Percentiles rank a stretch among this genome's conserved stretches.
Conservation (phyloP, 1,140 invertebrate genomes). For the Belonocnema kinseyi region DNA sequence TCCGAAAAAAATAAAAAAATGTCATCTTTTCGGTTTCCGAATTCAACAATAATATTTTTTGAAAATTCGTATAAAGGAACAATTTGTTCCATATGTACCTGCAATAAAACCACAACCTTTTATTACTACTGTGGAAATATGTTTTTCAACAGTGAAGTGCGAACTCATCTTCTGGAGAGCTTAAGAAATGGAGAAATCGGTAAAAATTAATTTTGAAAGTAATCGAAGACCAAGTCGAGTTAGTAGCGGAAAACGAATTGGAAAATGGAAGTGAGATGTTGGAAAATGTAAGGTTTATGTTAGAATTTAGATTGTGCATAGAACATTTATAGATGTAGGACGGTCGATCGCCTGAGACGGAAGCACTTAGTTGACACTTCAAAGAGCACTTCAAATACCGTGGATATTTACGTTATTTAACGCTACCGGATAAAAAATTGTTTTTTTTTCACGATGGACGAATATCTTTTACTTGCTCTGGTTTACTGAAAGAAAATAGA, state of each 20-base stretch:
- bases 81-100: no score
- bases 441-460: constrained; percentile 10
- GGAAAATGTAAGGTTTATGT: constrained; percentile 30
- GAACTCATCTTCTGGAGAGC: no score
- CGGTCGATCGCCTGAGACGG: constrained; percentile 47
- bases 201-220: no score
- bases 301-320: constrained; percentile 43
- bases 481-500: neutral
- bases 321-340: constrained; percentile 45
- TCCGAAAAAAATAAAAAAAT: no score
- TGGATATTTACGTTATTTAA: constrained; percentile 57
- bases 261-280: constrained; percentile 24
- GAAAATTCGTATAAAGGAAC: no score
- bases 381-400: constrained; percentile 64
- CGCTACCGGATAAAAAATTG: constrained; percentile 59
- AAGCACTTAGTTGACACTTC: constrained; percentile 63
- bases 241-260: neutral
- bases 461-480: neutral
- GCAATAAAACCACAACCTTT: no score
- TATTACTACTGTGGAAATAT: no score
- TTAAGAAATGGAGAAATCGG: no score
- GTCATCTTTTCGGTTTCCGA: no score
- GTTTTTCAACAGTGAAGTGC: no score
- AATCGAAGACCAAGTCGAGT: neutral
- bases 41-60: no score